phyloP scores from a whole-genome alignment of 2,113 vertebrate genomes.

The Tychaedon coryphoeus region DNA sequence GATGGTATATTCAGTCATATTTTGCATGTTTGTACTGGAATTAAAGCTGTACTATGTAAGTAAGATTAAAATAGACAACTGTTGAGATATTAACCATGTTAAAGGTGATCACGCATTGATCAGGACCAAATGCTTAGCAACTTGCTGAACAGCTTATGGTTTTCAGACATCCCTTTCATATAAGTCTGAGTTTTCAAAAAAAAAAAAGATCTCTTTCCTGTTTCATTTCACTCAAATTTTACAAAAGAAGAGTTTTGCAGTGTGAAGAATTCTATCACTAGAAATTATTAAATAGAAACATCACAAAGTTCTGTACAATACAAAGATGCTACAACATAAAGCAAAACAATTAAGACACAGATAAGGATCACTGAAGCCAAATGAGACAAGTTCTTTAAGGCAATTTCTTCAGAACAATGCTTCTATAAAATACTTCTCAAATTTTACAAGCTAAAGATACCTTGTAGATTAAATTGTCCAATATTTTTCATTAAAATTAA shows the following conservation, averaged over 20 bases:
- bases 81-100: not conserved
- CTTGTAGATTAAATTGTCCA: not conserved
- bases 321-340: not conserved
- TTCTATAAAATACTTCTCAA: not conserved
- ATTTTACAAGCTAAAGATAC: not conserved
- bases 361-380: not conserved
- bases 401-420: not conserved
- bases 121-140: not conserved
- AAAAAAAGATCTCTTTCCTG: not conserved
- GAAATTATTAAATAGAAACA: not conserved
- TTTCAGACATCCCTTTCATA: not conserved
- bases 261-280: not conserved
- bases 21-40: not conserved
- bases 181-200: not conserved
- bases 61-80: not conserved
- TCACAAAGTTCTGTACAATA: not conserved
- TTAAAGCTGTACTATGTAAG: not conserved
- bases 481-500: not conserved
- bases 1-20: not conserved
- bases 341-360: not conserved
- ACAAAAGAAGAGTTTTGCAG: not conserved
- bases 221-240: not conserved
- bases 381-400: not conserved
- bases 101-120: not conserved
- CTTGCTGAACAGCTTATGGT: not conserved